These are phyloP conservation scores for Anniella stebbinsi DNA, from an alignment of 2,797 vertebrate species.

Conservation along the genomic window DNA sequence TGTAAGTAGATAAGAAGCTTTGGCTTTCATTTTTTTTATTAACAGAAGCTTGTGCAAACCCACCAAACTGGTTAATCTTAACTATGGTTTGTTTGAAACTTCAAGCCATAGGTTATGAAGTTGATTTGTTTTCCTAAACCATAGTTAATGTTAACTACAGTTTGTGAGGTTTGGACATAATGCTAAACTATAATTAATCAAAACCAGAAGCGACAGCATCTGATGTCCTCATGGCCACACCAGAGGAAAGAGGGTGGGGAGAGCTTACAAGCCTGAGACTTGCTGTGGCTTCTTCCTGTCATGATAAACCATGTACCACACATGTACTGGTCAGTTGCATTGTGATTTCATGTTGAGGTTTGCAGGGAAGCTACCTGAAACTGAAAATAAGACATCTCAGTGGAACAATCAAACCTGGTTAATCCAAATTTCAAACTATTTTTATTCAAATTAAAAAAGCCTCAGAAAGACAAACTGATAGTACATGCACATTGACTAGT, in stretches of 20 bases:
- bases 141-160: neutral
- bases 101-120: neutral
- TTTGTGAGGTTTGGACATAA: too few species aligned
- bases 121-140: neutral
- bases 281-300: neutral
- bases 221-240: too few species aligned
- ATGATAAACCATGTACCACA: neutral
- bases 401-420: constrained; percentile 78
- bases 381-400: constrained; percentile 65
- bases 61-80: neutral
- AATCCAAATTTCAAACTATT: constrained; percentile 84
- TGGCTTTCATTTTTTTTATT: neutral
- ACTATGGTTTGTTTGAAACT: neutral
- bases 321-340: neutral
- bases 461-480: constrained; percentile 82
- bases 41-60: neutral
- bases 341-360: neutral
- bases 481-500: constrained; percentile 81
- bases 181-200: too few species aligned
- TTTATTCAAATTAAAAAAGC: constrained; percentile 86
- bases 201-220: too few species aligned
- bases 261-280: too few species aligned
- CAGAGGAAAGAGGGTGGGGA: too few species aligned
- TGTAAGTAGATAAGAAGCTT: neutral
- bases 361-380: constrained; percentile 52